Evolutionary conservation across 2,888 invertebrate species (phyloP).

Genomic region (Hedychridium roseum): DNA sequence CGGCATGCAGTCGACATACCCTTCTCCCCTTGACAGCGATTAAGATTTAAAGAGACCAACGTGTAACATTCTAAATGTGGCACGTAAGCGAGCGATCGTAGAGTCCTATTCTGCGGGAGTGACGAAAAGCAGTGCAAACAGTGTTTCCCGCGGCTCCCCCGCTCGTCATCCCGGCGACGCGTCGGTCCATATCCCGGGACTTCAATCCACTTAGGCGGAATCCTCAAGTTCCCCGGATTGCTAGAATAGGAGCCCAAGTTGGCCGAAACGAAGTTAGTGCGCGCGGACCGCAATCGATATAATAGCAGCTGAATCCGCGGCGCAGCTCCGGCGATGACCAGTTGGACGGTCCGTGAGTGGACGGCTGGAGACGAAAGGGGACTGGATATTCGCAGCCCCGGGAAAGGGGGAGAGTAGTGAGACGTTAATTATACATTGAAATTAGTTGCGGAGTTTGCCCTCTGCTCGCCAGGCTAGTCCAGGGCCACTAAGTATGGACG

Average conservation of each 20-base stretch:
- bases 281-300: constrained; percentile 59
- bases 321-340: constrained; percentile 34
- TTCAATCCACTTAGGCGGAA: constrained; percentile 56
- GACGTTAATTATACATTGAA: constrained; percentile 65
- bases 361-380: constrained; percentile 22
- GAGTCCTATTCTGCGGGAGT: background rate
- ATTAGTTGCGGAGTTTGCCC: constrained; percentile 64
- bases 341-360: constrained; percentile 18
- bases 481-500: constrained; percentile 61
- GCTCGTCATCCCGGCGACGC: constrained; percentile 41
- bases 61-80: too few relatives aligned
- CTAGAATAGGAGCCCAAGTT: constrained; percentile 52
- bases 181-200: constrained; percentile 45
- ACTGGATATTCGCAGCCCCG: constrained; percentile 31
- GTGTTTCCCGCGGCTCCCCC: constrained; percentile 41
- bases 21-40: too few relatives aligned
- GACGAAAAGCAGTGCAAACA: constrained; percentile 40
- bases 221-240: constrained; percentile 52
- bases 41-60: too few relatives aligned
- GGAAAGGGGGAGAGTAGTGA: constrained; percentile 58
- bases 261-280: constrained; percentile 60
- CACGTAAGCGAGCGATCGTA: too few relatives aligned
- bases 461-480: constrained; percentile 55
- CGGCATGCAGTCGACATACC: too few relatives aligned
- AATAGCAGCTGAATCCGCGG: constrained; percentile 58